Base-by-base conservation (phyloP, 2,797 vertebrate genomes). In the Arrhamphus sclerolepis region DNA sequence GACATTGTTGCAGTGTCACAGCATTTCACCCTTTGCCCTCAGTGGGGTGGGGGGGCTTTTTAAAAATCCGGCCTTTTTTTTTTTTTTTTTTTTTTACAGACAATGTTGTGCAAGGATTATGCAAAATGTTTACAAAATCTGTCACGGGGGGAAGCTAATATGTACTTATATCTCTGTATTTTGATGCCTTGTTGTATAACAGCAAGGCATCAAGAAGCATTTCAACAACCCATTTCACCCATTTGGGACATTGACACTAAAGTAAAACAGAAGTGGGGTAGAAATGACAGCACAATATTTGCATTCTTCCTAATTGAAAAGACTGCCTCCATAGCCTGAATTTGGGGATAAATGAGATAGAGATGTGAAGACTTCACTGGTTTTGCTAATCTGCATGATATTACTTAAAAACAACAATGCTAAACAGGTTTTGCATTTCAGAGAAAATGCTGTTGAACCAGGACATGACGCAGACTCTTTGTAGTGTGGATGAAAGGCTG, bases 401-500 rank as follows among this genome's bases (percentile, higher is more conserved):
- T 56, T n/a, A 40, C 52, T 24, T 8, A n/a, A 6, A 60, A n/a
- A 46, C 7, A 56, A 55, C 14, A 22, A 21, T 6, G 19, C 21
- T 31, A 2, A 50, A 38, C 8, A 5, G 18, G n/a, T 70, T 80
- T 47, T 21, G 54, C 52, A 52, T 63, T 62, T 71, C 17, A 56
- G 42, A 62, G 59, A 21, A 51, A 67, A 40, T n/a, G n/a, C n/a
- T n/a, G n/a, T n/a, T 7, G 22, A 29, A 49, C 16, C 48, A 21
- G 29, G 56, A 60, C 48, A 49, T 28, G 62, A 55, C 21, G 22
- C 22, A 41, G 53, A 53, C 28, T 73, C 71, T 86, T 81, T 87
- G 82, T 85, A 56, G 58, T 62, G 56, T 31, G 53, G 72, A 77
- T 87, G 74, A 87, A 85, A 77, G 71, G 57, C 57, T 71, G 66